Percentiles rank a stretch among this genome's conserved stretches.
Evolutionary conservation across 2,113 vertebrate species (phyloP).

Genomic region (Crotophaga sulcirostris): DNA sequence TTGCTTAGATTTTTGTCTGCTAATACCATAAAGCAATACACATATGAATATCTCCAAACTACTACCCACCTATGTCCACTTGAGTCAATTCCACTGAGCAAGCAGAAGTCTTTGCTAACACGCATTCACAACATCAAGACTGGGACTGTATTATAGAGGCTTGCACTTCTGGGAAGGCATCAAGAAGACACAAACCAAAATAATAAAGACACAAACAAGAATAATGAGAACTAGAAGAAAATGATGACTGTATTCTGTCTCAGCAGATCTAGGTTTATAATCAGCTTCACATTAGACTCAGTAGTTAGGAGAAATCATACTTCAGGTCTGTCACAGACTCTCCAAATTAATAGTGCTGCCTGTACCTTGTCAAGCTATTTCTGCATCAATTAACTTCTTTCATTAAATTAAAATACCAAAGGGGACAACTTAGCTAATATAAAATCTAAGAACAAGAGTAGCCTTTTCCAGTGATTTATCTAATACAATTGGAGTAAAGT

Average conservation of each 20-base stretch:
- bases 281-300: neutral
- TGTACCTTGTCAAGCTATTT: slow-evolving; percentile 5
- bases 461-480: slow-evolving; percentile 22
- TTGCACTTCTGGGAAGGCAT: neutral
- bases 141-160: neutral
- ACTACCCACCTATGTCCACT: neutral
- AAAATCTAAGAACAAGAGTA: neutral
- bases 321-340: neutral
- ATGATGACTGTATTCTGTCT: neutral
- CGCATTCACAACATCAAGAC: neutral
- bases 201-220: slow-evolving; percentile 21
- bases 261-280: neutral
- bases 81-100: neutral
- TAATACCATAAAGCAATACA: neutral
- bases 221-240: neutral
- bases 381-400: slow-evolving; percentile 43
- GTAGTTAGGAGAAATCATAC: neutral
- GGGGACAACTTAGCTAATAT: neutral
- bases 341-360: neutral
- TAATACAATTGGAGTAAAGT: neutral
- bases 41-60: neutral
- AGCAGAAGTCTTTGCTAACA: neutral
- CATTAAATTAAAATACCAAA: slow-evolving; percentile 51
- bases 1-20: neutral
- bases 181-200: neutral